Evolutionary conservation across 2,113 vertebrate genomes (phyloP), one percentile per base, ranked within the genome.

Genomic region (Pteruthius melanotis): DNA sequence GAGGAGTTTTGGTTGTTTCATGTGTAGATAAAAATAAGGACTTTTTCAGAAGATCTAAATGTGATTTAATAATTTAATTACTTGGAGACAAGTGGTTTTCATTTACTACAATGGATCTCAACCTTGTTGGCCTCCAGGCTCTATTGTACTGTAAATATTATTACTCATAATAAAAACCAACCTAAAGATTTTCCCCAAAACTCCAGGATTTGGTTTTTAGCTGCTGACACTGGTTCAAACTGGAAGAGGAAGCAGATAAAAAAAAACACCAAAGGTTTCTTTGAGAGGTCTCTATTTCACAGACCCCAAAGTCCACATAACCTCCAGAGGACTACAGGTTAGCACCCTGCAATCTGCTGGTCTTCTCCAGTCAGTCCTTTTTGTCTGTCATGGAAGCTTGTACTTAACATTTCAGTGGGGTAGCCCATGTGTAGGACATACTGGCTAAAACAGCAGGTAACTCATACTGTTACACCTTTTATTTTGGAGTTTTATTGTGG

Each of bases 121-220:
- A 83, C 88, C 85, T 96, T 95, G 60, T 92, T 96, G 90, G 88
- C 92, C 90, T 94, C 71, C 56, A 95, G 93, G 93, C 79, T 83
- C 90, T 95, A 88, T 95, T 96, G 88, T 93, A 93, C 82, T 64
- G 68, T 96, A 97, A 95, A 96, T 95, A 93, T 95, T 97, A 93
- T 95, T 94, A 95, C 79, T 96, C 85, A 95, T 80, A 95, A 93
- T 93, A 96, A 93, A 95, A 93, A 16, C 22, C 64, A 86, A 80
- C 68, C 27, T 90, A 78, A 78, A 1, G 1, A 93, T 96, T 97
- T 95, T 28, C 64, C 81, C 85, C 83, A 40, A 92, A 95, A 92
- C 71, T 92, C 63, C 53, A 50, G 61, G 54, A 74, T 94, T 83
- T 83, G 60, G 68, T 90, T 44, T 93, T 90, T 39, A 49, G 39